A percentile compares a stretch with the other conserved stretches of the same genome.
These are phyloP conservation scores for Criorhina ranunculi DNA, from an alignment of 2,888 invertebrate species.

Conservation along the genomic window DNA sequence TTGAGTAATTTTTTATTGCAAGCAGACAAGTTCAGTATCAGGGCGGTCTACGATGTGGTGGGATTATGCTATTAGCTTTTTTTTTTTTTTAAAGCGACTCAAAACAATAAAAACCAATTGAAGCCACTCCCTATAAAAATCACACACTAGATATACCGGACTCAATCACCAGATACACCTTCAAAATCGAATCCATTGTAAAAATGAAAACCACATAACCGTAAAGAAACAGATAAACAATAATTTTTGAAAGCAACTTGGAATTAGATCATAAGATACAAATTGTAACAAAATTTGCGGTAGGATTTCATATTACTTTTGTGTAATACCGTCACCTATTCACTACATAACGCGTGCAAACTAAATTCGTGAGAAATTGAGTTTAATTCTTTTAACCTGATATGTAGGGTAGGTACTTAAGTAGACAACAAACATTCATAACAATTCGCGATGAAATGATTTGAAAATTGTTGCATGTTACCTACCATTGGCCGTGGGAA, in stretches of 20 bases:
- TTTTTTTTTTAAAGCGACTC: not conserved
- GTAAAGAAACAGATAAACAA: not conserved
- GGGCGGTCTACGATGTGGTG: too few species aligned
- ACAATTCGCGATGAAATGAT: constrained; percentile 60
- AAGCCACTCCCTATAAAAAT: not conserved
- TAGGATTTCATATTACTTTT: constrained; percentile 11
- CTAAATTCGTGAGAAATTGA: constrained; percentile 63
- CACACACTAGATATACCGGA: not conserved
- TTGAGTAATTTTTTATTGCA: not conserved
- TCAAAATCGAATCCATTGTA: constrained; percentile 13
- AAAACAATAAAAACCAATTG: not conserved
- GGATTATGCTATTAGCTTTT: not conserved
- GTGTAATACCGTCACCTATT: constrained; percentile 20
- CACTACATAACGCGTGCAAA: constrained; percentile 31
- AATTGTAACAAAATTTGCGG: constrained; percentile 38
- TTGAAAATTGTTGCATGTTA: constrained; percentile 61
- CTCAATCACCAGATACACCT: constrained; percentile 30
- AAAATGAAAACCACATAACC: not conserved
- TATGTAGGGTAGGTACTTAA: not conserved
- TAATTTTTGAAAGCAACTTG: not conserved
- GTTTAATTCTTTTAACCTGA: constrained; percentile 53
- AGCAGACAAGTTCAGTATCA: not conserved
- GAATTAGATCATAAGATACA: constrained; percentile 7
- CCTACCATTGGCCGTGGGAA: constrained; percentile 62
- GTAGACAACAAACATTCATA: constrained; percentile 29